Evolutionary conservation across 2,797 vertebrate species (phyloP).

Genomic region (Artibeus lituratus): DNA sequence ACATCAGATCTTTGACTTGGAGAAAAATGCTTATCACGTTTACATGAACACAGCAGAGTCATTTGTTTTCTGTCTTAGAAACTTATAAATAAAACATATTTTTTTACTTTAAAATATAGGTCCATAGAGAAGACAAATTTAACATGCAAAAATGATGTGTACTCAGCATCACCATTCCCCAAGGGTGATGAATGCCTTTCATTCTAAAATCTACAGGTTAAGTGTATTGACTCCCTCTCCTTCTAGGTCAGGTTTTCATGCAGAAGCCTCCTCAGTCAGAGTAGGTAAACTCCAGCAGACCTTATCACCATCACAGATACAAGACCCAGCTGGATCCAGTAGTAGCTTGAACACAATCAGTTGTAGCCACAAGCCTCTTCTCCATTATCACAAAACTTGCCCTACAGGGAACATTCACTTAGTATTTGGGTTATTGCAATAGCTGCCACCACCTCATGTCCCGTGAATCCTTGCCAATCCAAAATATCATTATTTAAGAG

Average conservation of each 20-base stretch:
- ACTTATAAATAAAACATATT: background rate
- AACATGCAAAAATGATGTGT: background rate
- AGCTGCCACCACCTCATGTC: background rate
- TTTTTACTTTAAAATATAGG: background rate
- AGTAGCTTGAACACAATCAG: background rate
- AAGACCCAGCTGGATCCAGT: background rate
- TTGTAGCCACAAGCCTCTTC: background rate
- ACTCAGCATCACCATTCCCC: background rate
- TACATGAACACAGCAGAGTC: background rate
- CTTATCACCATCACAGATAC: background rate
- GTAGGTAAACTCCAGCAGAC: background rate
- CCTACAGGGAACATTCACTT: background rate
- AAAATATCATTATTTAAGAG: background rate
- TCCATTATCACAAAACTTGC: background rate
- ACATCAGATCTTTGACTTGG: background rate
- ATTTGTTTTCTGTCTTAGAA: background rate
- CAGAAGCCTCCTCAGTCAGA: background rate
- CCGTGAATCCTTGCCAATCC: background rate
- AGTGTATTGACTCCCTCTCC: background rate
- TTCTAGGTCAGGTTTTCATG: background rate
- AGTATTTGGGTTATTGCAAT: background rate
- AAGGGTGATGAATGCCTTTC: background rate
- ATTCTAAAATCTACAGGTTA: background rate
- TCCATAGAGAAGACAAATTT: background rate
- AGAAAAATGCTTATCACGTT: background rate